Percentiles rank a stretch among this genome's conserved stretches.
These are phyloP conservation scores for Lycia hirtaria DNA, from an alignment of 2,888 invertebrate species.

Conservation along the genomic window DNA sequence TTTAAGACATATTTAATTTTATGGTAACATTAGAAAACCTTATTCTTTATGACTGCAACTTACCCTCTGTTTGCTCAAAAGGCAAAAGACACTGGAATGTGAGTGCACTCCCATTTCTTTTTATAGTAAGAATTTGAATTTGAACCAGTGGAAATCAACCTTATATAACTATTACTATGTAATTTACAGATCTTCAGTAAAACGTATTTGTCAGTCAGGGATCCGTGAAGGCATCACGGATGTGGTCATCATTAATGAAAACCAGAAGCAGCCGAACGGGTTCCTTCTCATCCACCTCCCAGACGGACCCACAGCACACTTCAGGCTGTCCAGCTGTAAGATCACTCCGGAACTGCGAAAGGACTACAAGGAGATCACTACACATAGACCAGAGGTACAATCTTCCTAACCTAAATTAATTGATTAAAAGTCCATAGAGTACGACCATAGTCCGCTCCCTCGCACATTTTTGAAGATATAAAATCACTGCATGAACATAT, in stretches of 20 bases:
- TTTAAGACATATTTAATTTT: too few relatives aligned
- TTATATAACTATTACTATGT: too few relatives aligned
- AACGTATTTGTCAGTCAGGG: slow-evolving; percentile 96
- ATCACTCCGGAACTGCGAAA: slow-evolving; percentile 94
- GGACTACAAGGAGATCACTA: slow-evolving; percentile 92
- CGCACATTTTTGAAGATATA: too few relatives aligned
- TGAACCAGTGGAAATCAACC: not conserved
- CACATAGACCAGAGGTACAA: slow-evolving; percentile 93
- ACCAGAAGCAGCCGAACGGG: slow-evolving; percentile 96
- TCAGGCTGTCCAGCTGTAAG: slow-evolving; percentile 96
- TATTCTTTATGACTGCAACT: too few relatives aligned
- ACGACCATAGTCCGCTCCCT: too few relatives aligned
- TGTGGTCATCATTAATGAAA: slow-evolving; percentile 96
- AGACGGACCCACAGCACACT: slow-evolving; percentile 98
- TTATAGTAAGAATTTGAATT: too few relatives aligned
- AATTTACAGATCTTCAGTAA: slow-evolving; percentile 91
- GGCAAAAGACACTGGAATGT: too few relatives aligned
- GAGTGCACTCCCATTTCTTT: too few relatives aligned
- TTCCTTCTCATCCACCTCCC: slow-evolving; percentile 97
- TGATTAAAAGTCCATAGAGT: too few relatives aligned
- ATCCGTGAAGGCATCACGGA: slow-evolving; percentile 93
- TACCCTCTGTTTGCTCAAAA: too few relatives aligned
- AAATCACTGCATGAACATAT: too few relatives aligned
- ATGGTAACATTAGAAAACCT: too few relatives aligned
- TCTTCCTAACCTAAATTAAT: not conserved